Evolutionary conservation across 2,888 invertebrate species (phyloP).

Genomic region (Antheraea assamensis): DNA sequence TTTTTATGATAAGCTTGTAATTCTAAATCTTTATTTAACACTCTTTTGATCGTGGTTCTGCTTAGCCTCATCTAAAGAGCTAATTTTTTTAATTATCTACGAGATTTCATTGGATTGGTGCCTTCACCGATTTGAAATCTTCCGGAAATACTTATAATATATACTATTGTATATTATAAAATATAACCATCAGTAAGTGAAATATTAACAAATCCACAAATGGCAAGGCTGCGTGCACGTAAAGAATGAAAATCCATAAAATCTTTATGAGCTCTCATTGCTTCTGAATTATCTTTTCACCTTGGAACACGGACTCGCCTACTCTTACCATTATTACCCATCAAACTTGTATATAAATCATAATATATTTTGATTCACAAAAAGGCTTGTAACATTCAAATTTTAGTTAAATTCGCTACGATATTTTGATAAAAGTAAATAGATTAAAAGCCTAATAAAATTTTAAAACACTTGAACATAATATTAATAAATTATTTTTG

Average conservation of each 20-base stretch:
- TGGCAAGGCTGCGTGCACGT: conserved; percentile 29
- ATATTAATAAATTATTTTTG: background rate
- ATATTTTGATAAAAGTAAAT: background rate
- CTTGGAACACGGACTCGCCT: conserved; percentile 18
- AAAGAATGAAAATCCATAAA: conserved; percentile 46
- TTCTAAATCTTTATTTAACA: no score
- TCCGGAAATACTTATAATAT: no score
- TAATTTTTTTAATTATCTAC: no score
- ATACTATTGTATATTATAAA: background rate
- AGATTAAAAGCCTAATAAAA: background rate
- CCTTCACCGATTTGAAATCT: no score
- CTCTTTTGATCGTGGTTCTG: no score
- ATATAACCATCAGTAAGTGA: conserved; percentile 26
- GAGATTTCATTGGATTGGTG: no score
- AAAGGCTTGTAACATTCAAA: background rate
- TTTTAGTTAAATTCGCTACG: background rate
- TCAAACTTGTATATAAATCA: background rate
- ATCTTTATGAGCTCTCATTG: conserved; percentile 43
- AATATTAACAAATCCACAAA: conserved; percentile 36
- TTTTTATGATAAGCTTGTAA: no score
- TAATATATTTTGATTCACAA: background rate
- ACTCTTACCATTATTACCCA: conserved; percentile 1
- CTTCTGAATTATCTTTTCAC: conserved; percentile 31
- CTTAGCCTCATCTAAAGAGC: no score
- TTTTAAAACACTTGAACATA: background rate